Conservation (phyloP, 2,113 vertebrate species). For the Bos indicus region DNA sequence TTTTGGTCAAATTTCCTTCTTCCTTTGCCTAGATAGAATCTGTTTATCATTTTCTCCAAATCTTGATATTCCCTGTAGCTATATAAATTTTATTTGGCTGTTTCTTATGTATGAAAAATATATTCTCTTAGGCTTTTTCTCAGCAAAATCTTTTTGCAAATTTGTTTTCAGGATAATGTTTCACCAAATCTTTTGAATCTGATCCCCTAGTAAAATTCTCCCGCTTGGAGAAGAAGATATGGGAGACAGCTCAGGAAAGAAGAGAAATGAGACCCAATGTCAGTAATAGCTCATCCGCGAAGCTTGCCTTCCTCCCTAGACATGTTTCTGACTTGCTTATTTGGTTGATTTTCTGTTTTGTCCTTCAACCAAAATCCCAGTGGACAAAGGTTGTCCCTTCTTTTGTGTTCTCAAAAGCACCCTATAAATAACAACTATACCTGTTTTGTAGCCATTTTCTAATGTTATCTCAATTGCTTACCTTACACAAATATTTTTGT, state of each 20-base stretch:
- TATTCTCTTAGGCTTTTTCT: constrained; percentile 29
- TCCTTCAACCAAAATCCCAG: not conserved
- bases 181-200: constrained; percentile 16
- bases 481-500: not conserved
- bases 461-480: constrained; percentile 24
- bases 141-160: constrained; percentile 20
- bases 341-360: not conserved
- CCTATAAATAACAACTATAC: constrained; percentile 23
- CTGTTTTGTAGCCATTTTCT: not conserved
- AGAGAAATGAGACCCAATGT: not conserved
- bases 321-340: not conserved
- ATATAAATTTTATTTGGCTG: constrained; percentile 1
- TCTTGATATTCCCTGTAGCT: not conserved
- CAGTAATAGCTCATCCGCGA: not conserved
- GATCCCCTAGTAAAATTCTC: not conserved
- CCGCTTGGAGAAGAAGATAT: not conserved
- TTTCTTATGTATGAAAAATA: not conserved
- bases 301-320: not conserved
- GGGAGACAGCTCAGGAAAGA: not conserved
- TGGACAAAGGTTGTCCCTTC: not conserved
- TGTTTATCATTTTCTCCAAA: not conserved
- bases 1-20: not conserved
- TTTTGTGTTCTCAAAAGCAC: not conserved
- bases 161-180: constrained; percentile 37
- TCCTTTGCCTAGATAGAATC: not conserved